Conservation (phyloP, 1,140 invertebrate genomes). For the Drosophila hydei region DNA sequence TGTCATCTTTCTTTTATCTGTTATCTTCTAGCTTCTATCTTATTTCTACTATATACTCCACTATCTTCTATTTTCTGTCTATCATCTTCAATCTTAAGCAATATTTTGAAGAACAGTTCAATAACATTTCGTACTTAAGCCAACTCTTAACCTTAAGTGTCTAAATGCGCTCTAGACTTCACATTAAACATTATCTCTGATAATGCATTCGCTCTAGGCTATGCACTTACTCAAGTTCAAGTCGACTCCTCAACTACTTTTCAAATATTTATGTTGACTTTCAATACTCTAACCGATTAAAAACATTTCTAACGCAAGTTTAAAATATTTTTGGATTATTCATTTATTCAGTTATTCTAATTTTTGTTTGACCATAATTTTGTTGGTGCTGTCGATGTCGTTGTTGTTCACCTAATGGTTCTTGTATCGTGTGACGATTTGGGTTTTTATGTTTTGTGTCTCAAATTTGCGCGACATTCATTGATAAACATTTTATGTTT, state of each 20-base stretch:
- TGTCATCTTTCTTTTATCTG: too few relatives aligned
- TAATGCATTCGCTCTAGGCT: conserved; percentile 1
- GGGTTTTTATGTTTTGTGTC: conserved; percentile 4
- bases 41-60: too few relatives aligned
- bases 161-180: conserved; percentile 15
- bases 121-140: conserved; percentile 24
- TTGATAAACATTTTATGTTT: conserved; percentile 40
- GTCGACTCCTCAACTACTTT: conserved; percentile 7
- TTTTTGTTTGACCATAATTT: neutral
- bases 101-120: conserved; percentile 28
- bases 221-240: conserved; percentile 31
- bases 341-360: neutral
- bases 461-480: conserved; percentile 31
- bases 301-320: neutral
- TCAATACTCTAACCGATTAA: neutral
- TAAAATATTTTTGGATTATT: conserved; percentile 12
- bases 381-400: conserved; percentile 12
- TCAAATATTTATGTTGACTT: conserved; percentile 7
- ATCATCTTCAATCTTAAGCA: too few relatives aligned
- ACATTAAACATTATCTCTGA: conserved; percentile 19
- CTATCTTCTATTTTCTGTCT: too few relatives aligned
- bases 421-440: conserved; percentile 41
- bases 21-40: too few relatives aligned
- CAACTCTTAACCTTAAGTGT: conserved; percentile 37
- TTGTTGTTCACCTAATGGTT: conserved; percentile 18